Percentiles rank a stretch among this genome's conserved stretches.
Evolutionary conservation across 1,140 invertebrate species (phyloP).

Genomic region (Nilaparvata lugens): DNA sequence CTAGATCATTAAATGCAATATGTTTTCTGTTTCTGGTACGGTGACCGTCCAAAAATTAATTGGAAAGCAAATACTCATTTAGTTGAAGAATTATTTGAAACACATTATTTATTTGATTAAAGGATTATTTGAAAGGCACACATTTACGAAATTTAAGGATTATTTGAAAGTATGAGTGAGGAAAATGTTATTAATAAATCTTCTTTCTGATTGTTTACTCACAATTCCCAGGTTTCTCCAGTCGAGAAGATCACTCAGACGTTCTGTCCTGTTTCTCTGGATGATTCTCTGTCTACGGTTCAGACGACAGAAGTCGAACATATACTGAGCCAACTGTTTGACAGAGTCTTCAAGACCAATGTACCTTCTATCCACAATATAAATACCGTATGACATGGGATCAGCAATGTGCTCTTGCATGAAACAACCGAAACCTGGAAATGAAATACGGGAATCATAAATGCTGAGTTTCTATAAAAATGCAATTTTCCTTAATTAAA

Average conservation of each 20-base stretch:
- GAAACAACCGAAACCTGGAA: slow-evolving; percentile 91
- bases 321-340: slow-evolving; percentile 85
- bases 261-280: slow-evolving; percentile 93
- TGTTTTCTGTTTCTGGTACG: too few species aligned
- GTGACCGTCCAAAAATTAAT: too few species aligned
- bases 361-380: slow-evolving; percentile 89
- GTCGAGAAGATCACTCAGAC: slow-evolving; percentile 93
- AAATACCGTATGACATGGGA: slow-evolving; percentile 97
- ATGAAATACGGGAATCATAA: too few species aligned
- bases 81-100: too few species aligned
- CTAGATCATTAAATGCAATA: too few species aligned
- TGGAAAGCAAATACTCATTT: too few species aligned
- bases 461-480: too few species aligned
- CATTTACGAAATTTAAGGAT: too few species aligned
- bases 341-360: slow-evolving; percentile 85
- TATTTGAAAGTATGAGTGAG: not conserved
- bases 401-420: slow-evolving; percentile 98
- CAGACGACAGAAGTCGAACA: slow-evolving; percentile 90
- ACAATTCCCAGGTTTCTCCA: slow-evolving; percentile 96
- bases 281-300: slow-evolving; percentile 95
- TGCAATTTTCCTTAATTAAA: too few species aligned
- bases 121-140: too few species aligned
- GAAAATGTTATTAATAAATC: not conserved
- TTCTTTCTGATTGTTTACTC: slow-evolving; percentile 37
- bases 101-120: too few species aligned